phyloP scores from a whole-genome alignment of 2,113 vertebrate genomes.

The Carassius carassius region DNA sequence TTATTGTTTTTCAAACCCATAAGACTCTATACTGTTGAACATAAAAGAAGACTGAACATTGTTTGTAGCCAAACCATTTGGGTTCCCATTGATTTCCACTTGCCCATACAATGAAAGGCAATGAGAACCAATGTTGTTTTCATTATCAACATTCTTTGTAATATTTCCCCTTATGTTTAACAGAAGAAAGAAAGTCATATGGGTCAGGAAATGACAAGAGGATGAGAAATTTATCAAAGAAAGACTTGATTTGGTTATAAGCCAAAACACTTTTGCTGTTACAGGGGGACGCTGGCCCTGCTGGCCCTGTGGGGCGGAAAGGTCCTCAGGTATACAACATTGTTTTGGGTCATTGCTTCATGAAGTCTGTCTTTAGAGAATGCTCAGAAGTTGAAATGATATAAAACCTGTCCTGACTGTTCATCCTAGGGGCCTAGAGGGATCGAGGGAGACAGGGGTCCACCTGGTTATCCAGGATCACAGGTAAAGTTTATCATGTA shows the following conservation, averaged over 20 bases:
- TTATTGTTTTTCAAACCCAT: background rate
- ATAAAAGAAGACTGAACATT: background rate
- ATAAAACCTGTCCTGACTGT: background rate
- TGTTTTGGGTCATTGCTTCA: background rate
- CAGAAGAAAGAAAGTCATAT: too few relatives aligned
- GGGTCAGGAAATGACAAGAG: background rate
- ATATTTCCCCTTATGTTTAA: too few relatives aligned
- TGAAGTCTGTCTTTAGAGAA: background rate
- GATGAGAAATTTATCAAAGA: background rate
- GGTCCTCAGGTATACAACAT: conserved; percentile 72
- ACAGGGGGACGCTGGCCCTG: conserved; percentile 78
- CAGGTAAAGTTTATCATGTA: conserved; percentile 68
- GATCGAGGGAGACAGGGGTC: conserved; percentile 72
- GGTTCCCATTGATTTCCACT: background rate
- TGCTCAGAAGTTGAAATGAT: background rate
- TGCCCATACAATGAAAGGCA: background rate
- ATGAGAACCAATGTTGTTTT: background rate
- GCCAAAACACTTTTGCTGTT: background rate
- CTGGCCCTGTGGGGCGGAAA: conserved; percentile 70
- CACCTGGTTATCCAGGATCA: conserved; percentile 67
- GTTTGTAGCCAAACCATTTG: background rate
- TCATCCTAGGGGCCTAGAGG: conserved; percentile 76
- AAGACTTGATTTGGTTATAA: background rate
- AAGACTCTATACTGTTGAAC: background rate
- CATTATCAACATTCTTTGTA: too few relatives aligned